These are phyloP conservation scores for Nanorana parkeri DNA, from an alignment of 2,113 vertebrate species.

Conservation along the genomic window DNA sequence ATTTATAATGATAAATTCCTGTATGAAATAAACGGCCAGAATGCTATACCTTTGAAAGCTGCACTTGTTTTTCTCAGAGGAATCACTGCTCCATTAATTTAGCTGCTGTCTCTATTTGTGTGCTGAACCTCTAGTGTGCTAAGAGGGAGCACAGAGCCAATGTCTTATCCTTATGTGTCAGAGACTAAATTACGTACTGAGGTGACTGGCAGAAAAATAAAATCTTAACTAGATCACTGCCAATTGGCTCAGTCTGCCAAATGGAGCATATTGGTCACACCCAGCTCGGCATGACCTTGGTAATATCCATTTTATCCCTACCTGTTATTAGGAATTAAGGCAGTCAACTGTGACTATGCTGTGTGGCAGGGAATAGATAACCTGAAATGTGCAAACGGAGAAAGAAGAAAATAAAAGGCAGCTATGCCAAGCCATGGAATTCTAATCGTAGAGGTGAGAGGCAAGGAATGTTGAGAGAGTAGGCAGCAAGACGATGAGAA, in stretches of 20 bases:
- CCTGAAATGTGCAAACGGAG: slow-evolving; percentile 1
- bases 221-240: not conserved
- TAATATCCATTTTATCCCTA: slow-evolving; percentile 37
- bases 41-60: not conserved
- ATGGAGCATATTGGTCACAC: slow-evolving; percentile 15
- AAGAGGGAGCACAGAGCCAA: not conserved
- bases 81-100: too few species aligned
- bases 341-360: slow-evolving; percentile 24
- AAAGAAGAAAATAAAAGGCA: not conserved
- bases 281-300: slow-evolving; percentile 45
- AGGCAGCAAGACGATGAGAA: not conserved
- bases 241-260: not conserved
- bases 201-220: not conserved
- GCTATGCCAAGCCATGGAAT: not conserved
- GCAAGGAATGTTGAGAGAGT: not conserved
- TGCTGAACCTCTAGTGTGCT: not conserved
- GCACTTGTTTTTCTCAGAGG: too few species aligned
- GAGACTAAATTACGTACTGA: too few species aligned
- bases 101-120: not conserved
- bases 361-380: slow-evolving; percentile 22
- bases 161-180: too few species aligned
- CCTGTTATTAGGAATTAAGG: slow-evolving; percentile 40
- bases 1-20: too few species aligned
- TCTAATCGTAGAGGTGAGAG: not conserved
- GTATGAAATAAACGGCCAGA: too few species aligned